Evolutionary conservation across 1,140 invertebrate species (phyloP).

Genomic region (Frieseomelitta varia): DNA sequence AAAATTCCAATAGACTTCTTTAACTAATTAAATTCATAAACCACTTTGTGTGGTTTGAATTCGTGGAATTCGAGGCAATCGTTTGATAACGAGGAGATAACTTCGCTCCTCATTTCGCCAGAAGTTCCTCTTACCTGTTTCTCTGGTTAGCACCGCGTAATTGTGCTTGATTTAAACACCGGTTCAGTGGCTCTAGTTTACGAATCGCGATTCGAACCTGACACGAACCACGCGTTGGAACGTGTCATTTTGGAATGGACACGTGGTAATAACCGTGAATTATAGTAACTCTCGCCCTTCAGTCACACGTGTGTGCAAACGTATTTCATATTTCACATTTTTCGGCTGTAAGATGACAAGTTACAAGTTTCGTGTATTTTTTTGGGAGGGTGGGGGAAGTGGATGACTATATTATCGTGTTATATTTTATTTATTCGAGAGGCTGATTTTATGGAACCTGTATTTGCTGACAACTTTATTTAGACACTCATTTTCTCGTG

Average conservation of each 20-base stretch:
- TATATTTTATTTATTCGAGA: neutral
- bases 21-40: no score
- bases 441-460: neutral
- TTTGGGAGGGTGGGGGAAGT: no score
- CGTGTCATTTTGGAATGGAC: constrained; percentile 13
- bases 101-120: neutral
- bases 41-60: neutral
- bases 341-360: neutral
- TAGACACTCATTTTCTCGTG: neutral
- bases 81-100: neutral
- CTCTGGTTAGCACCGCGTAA: neutral
- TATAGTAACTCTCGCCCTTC: neutral
- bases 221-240: neutral
- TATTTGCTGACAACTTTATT: neutral
- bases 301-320: no score
- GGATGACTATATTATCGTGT: neutral
- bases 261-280: neutral
- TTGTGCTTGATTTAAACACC: constrained; percentile 18
- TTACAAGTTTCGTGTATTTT: neutral
- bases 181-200: constrained; percentile 2
- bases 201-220: neutral
- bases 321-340: neutral
- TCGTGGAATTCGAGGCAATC: constrained; percentile 11
- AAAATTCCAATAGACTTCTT: neutral
- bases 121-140: neutral